A percentile compares a stretch with the other conserved stretches of the same genome.
Evolutionary conservation across 2,888 invertebrate genomes (phyloP).

Genomic region (Drosophila paucipuncta): DNA sequence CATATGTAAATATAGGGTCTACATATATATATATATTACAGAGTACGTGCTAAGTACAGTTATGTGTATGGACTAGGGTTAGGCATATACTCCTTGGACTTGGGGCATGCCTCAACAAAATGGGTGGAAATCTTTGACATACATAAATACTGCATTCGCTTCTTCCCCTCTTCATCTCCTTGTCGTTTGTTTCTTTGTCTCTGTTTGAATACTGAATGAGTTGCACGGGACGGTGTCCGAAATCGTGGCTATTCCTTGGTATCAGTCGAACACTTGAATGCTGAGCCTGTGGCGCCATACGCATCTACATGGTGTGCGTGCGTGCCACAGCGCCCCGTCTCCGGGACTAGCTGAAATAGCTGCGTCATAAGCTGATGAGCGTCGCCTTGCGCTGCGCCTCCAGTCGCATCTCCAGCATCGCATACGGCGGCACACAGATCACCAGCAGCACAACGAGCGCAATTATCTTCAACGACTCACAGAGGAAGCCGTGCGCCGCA

Average conservation of each 20-base stretch:
- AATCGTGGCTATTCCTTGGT: slow-evolving; percentile 1
- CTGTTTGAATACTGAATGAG: slow-evolving; percentile 26
- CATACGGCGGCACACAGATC: slow-evolving; percentile 84
- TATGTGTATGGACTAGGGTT: slow-evolving; percentile 49
- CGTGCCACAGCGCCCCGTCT: slow-evolving; percentile 75
- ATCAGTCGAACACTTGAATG: slow-evolving; percentile 13
- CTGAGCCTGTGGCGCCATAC: slow-evolving; percentile 10
- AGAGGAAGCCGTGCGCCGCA: slow-evolving; percentile 88
- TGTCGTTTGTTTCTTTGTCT: neutral
- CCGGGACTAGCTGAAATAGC: slow-evolving; percentile 84
- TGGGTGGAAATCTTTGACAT: slow-evolving; percentile 24
- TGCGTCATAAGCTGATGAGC: slow-evolving; percentile 84
- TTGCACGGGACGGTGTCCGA: slow-evolving; percentile 6
- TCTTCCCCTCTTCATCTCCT: neutral
- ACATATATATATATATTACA: slow-evolving; percentile 5
- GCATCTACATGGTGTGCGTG: slow-evolving; percentile 83
- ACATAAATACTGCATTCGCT: slow-evolving; percentile 25
- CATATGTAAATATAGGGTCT: slow-evolving; percentile 4
- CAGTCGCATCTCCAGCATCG: slow-evolving; percentile 84
- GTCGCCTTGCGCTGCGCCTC: slow-evolving; percentile 85
- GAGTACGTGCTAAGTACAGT: slow-evolving; percentile 32
- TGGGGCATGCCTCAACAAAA: slow-evolving; percentile 4
- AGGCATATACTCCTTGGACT: slow-evolving; percentile 25
- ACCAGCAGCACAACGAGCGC: slow-evolving; percentile 84
- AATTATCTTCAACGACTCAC: slow-evolving; percentile 85